Evolutionary conservation across 1,140 invertebrate species (phyloP), one percentile per base, ranked within the genome.

Genomic region (Capitella teleta): DNA sequence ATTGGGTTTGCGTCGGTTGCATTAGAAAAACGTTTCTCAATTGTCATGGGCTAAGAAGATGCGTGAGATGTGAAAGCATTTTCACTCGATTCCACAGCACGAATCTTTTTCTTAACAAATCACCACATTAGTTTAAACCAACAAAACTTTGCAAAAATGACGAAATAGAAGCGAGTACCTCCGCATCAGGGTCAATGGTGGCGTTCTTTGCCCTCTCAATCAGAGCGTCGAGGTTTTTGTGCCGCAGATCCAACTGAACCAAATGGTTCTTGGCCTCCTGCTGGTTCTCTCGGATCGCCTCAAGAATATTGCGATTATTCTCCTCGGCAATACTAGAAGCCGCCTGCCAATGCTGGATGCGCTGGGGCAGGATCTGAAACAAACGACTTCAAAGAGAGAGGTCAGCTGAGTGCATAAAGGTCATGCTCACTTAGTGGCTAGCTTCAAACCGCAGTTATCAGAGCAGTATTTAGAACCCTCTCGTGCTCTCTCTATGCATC

Each of bases 301-400:
- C 89, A 26, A 96, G 66, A 36, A 84, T 77, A 56, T 83, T 82
- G 52, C 83, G 81, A 67, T 93, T 93, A 49, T 81, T 81, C 57
- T 87, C 83, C 63, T 95, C 91, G 0, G 91, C 88, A 28, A 82
- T 77, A 63, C 86, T 90, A 0, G 82, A 79, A n/a, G 84, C 85
- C n/a, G 87, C 75, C 28, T 85, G 83, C 90, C 91, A 95, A 62
- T 96, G 88, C 67, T 92, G 87, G 51, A 96, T 84, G n/a, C 91
- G 77, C 58, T 87, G 85, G 0, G 92, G 92, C 16, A 97, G 65
- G 5, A 88, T 81, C 76, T 85, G 67, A 55, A 68, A 70, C 2
- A 77, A 70, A 18, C 75, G 70, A 55, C 70, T 72, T 52, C 16
- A 62, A 61, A 19, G 16, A 24, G 14, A 19, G 25, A 6, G 25